phyloP scores from a whole-genome alignment of 2,113 vertebrate species.

The Haemorhous mexicanus region DNA sequence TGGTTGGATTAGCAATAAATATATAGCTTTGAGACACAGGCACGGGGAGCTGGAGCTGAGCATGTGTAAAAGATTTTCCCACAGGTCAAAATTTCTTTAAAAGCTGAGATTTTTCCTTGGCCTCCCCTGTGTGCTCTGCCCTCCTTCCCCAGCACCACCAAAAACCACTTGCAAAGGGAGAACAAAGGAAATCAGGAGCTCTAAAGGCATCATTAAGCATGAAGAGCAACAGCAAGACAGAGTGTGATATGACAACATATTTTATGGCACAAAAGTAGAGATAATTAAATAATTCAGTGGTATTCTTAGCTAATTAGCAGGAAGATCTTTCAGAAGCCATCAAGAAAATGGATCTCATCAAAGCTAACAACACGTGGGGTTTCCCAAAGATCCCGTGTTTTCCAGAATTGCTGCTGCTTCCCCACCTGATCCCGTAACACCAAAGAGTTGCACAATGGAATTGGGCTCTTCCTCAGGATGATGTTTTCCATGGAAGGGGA shows the following conservation, averaged over 20 bases:
- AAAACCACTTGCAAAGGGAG: slow-evolving; percentile 71
- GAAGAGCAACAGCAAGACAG: slow-evolving; percentile 66
- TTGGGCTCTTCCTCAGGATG: not conserved
- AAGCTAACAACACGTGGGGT: slow-evolving; percentile 42
- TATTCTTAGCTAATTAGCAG: slow-evolving; percentile 73
- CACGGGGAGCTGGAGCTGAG: not conserved
- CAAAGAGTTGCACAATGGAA: not conserved
- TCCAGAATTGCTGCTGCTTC: not conserved
- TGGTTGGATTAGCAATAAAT: not conserved
- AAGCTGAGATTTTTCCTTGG: not conserved
- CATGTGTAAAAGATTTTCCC: not conserved
- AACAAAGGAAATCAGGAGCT: slow-evolving; percentile 77
- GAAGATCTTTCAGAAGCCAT: slow-evolving; percentile 69
- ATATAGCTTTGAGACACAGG: not conserved
- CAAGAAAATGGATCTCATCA: slow-evolving; percentile 72
- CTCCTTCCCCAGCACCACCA: slow-evolving; percentile 29
- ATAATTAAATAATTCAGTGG: slow-evolving; percentile 77
- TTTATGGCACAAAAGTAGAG: slow-evolving; percentile 70
- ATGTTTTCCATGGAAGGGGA: not conserved
- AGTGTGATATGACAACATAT: slow-evolving; percentile 74
- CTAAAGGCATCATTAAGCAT: slow-evolving; percentile 69
- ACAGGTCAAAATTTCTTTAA: not conserved
- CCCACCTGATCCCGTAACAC: not conserved
- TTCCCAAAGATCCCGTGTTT: slow-evolving; percentile 27
- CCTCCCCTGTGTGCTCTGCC: slow-evolving; percentile 1